phyloP scores from a whole-genome alignment of 1,140 invertebrate genomes.

The Macrostomum lignano region DNA sequence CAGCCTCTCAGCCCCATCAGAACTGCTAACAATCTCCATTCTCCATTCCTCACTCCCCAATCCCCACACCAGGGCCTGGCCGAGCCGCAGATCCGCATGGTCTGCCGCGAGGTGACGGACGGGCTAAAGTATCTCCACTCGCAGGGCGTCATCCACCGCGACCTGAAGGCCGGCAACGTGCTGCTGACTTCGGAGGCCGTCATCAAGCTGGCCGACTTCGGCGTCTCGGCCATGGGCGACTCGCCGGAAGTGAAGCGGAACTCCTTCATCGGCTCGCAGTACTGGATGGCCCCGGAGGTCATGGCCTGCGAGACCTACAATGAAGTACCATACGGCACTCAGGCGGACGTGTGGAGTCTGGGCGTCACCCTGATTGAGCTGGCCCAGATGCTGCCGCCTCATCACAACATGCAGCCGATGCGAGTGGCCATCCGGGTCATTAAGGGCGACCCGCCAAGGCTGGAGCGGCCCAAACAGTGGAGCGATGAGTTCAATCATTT shows the following conservation, averaged over 20 bases:
- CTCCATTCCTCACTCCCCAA: too few relatives aligned
- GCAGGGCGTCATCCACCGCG: conserved; percentile 63
- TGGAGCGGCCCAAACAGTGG: too few relatives aligned
- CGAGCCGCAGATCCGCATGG: conserved; percentile 72
- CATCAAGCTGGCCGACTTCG: conserved; percentile 97
- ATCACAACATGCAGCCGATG: conserved; percentile 97
- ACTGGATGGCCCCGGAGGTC: conserved; percentile 82
- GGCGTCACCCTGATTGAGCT: conserved; percentile 93
- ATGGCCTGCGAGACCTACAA: conserved; percentile 92
- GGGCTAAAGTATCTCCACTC: conserved; percentile 51
- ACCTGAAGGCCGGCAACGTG: conserved; percentile 92
- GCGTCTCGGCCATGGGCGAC: conserved; percentile 91
- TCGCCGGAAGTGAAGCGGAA: conserved; percentile 75
- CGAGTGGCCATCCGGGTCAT: conserved; percentile 85
- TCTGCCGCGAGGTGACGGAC: conserved; percentile 55
- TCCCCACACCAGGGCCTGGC: conserved; percentile 90
- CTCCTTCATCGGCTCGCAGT: conserved; percentile 84
- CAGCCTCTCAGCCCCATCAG: too few relatives aligned
- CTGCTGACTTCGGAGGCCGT: conserved; percentile 68
- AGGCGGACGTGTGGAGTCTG: conserved; percentile 93
- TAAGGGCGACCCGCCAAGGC: conserved; percentile 83
- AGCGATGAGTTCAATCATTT: too few relatives aligned
- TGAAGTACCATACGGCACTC: conserved; percentile 94
- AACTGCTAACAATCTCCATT: too few relatives aligned
- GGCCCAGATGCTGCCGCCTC: conserved; percentile 96